A percentile compares a stretch with the other conserved stretches of the same genome.
Evolutionary conservation across 2,888 invertebrate species (phyloP).

Genomic region (Cephus sareptanus): DNA sequence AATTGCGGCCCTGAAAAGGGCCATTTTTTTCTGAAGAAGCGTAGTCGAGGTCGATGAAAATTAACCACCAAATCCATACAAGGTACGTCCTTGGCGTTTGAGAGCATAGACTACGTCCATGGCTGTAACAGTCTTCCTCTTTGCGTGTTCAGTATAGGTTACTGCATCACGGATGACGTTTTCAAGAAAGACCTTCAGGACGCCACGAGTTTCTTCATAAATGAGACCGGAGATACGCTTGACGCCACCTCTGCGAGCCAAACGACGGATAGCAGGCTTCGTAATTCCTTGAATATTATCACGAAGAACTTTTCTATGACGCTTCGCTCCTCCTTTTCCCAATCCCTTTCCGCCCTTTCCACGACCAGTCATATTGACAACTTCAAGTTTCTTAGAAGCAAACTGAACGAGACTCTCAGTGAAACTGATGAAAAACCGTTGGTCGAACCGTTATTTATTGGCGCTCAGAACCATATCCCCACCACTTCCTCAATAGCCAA

Average conservation of each 20-base stretch:
- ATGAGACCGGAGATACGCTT: slow-evolving; percentile 77
- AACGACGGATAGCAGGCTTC: slow-evolving; percentile 79
- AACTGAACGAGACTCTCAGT: neutral
- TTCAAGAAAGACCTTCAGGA: slow-evolving; percentile 82
- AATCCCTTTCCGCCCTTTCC: slow-evolving; percentile 84
- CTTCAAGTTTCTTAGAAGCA: neutral
- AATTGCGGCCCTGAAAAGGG: slow-evolving; percentile 36
- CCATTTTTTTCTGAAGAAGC: slow-evolving; percentile 20
- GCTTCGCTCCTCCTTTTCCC: slow-evolving; percentile 84
- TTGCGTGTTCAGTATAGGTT: slow-evolving; percentile 86
- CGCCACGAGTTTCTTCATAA: slow-evolving; percentile 81
- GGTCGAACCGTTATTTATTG: neutral
- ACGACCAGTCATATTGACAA: slow-evolving; percentile 76
- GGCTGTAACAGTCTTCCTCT: slow-evolving; percentile 86
- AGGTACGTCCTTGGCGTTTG: slow-evolving; percentile 81
- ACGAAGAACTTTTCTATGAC: slow-evolving; percentile 82
- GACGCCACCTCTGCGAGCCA: slow-evolving; percentile 72
- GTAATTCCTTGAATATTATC: slow-evolving; percentile 85
- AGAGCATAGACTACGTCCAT: slow-evolving; percentile 88
- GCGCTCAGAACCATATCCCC: neutral
- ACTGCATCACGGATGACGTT: slow-evolving; percentile 85
- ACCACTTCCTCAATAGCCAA: neutral
- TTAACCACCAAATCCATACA: slow-evolving; percentile 82
- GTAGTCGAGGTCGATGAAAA: slow-evolving; percentile 6
- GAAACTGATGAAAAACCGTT: neutral